Base-by-base conservation (phyloP, 2,797 vertebrate species). In the Macropodus opercularis region DNA sequence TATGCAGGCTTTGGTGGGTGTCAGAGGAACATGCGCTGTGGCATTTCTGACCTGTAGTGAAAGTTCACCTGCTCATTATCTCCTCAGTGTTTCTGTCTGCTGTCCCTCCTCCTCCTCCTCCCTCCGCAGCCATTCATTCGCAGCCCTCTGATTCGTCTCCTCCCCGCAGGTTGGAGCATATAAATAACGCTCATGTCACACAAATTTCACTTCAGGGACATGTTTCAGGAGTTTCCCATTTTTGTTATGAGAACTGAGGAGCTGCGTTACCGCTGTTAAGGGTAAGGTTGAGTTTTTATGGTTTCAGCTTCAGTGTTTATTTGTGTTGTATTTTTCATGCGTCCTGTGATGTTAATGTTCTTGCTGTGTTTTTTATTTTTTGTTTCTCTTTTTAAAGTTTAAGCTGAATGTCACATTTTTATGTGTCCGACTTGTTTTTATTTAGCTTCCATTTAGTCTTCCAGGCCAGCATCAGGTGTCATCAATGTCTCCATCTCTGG, bases 401-500 rank as follows among this genome's bases (percentile, higher is more conserved):
- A 46, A 24, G 3, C 17, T 35, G 3, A 34, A 17, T 3, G 1
- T 39, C 15, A 53, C 23, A 5, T 18, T 55, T 38, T 38, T 1
- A 2, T n/a, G n/a, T n/a, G 19, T 19, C 24, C 0, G 0, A 57
- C 3, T 36, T 6, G 6, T 17, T 17, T n/a, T 36, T 8, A 36
- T 36, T 17, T 17, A 36, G 6, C 1, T 17, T 36, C 17, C n/a
- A 36, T 41, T 65, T 13, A 27, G 15, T 63, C 48, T 64, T 69
- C 52, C 68, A 91, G 77, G 56, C 54, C 52, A 63, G 60, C 63
- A 76, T 35, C 71, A 47, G 69, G 79, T 65, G 63, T 41, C n/a
- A n/a, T n/a, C 39, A 34, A 93, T 93, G 91, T 72, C 89, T 61
- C 88, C 91, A 8, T 81, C 90, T 58, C 54, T 93, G 57, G 85